phyloP scores from a whole-genome alignment of 30 jellyfish, hydroid and myxozoan genomes.

The Phacellophora camtschatica region DNA sequence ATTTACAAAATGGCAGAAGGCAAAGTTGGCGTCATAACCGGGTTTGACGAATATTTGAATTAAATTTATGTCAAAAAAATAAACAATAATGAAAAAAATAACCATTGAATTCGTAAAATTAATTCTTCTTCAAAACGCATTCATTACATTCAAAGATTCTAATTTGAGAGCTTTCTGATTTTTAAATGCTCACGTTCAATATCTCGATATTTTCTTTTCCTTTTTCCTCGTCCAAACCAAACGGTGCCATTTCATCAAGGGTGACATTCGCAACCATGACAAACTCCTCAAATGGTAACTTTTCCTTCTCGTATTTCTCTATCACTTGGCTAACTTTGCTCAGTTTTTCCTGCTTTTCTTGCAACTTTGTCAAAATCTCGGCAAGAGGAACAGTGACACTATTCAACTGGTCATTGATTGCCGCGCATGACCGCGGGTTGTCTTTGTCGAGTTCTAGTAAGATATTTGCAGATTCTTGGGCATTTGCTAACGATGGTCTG shows the following conservation, averaged over 20 bases:
- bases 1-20: no score
- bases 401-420: slow-evolving; percentile 76
- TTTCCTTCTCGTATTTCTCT: slow-evolving; percentile 74
- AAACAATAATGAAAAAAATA: no score
- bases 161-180: no score
- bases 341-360: slow-evolving; percentile 71
- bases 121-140: no score
- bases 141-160: no score
- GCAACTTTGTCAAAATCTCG: slow-evolving; percentile 62
- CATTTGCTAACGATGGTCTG: slow-evolving; percentile 76
- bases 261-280: slow-evolving; percentile 49
- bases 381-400: slow-evolving; percentile 82
- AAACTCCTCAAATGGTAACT: slow-evolving; percentile 83
- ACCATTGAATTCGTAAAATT: no score
- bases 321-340: slow-evolving; percentile 49
- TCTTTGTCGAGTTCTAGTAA: slow-evolving; percentile 58
- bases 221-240: slow-evolving; percentile 73
- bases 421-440: slow-evolving; percentile 82
- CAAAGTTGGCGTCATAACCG: no score
- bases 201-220: slow-evolving; percentile 68
- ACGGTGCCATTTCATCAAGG: slow-evolving; percentile 71
- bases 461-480: slow-evolving; percentile 58
- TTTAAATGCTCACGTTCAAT: slow-evolving; percentile 81
- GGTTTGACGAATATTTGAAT: no score
- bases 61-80: no score